Evolutionary conservation across 2,113 vertebrate species (phyloP), one percentile per base, ranked within the genome.

Genomic region (Mesocricetus auratus): DNA sequence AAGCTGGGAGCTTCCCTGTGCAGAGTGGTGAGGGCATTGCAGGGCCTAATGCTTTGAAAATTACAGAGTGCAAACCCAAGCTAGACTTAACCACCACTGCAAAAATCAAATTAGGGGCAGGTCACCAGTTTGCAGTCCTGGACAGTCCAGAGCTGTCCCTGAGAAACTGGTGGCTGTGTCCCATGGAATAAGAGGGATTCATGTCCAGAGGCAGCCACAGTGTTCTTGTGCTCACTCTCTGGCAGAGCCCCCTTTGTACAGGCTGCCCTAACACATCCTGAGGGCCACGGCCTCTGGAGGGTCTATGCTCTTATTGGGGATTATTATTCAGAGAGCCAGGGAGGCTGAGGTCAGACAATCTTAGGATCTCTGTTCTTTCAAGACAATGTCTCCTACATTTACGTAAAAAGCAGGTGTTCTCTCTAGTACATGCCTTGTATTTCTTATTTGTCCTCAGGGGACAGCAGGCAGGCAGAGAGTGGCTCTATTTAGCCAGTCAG

Each of bases 341-440:
- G 75, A 79, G 91, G 94, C 74, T 53, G 83, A 95, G 66, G 47
- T 15, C 3, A 26, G 68, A 58, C 5, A 74, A 69, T 47, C 64
- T n/a, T 53, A 36, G 6, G 47, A 26, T 11, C 31, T 88, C 56
- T 91, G 93, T 86, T 96, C 94, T 83, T 75, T 93, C 60, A 86
- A 91, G 74, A 62, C 75, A 11, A 17, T 3, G 22, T 56, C 47
- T 13, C 21, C 92, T 16, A 5, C 19, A 78, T 94, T 97, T 94
- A 74, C 93, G 31, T 69, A 64, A 77, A 56, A 92, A 86, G 68
- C n/a, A 5, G 66, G 16, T 21, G 90, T 31, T 53, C n/a, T 60
- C n/a, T 62, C 92, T 90, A 64, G 45, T 87, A 0, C 2, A 13
- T 21, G 71, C 29, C 26, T 62, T 19, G 31, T 60, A 71, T 47